phyloP scores from a whole-genome alignment of 2,113 vertebrate genomes.

The Scytalopus superciliaris region DNA sequence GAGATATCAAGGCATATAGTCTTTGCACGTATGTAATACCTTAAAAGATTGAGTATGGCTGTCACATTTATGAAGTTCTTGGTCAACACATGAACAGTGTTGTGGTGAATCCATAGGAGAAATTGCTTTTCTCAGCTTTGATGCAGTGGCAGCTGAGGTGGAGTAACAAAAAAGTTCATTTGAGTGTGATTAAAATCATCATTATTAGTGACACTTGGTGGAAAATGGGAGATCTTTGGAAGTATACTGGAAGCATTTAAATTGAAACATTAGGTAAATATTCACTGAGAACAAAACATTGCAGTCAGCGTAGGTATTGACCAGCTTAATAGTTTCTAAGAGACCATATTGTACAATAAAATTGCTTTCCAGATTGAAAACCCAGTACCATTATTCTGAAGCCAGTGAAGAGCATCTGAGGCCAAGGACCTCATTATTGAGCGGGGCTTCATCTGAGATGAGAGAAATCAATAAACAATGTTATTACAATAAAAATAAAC shows the following conservation, averaged over 20 bases:
- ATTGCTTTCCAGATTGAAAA: not conserved
- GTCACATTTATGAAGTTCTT: not conserved
- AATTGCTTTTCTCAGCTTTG: not conserved
- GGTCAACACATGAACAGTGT: fast-evolving
- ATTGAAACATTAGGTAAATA: not conserved
- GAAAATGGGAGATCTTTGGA: not conserved
- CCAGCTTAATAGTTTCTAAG: not conserved
- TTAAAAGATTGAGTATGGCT: not conserved
- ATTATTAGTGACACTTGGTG: not conserved
- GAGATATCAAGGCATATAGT: not conserved
- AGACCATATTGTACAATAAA: not conserved
- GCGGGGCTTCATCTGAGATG: not conserved
- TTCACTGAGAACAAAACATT: not conserved
- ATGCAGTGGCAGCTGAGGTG: not conserved
- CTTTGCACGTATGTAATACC: not conserved
- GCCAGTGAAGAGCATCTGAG: not conserved
- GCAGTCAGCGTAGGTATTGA: not conserved
- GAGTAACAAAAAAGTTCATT: not conserved
- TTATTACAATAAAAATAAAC: not conserved
- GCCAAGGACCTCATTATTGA: not conserved
- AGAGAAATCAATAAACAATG: not conserved
- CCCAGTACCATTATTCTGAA: not conserved
- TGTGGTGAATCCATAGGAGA: not conserved
- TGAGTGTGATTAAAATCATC: not conserved
- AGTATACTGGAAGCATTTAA: not conserved